Evolutionary conservation across 2,113 vertebrate species (phyloP).

Genomic region (Pterophyllum scalare): DNA sequence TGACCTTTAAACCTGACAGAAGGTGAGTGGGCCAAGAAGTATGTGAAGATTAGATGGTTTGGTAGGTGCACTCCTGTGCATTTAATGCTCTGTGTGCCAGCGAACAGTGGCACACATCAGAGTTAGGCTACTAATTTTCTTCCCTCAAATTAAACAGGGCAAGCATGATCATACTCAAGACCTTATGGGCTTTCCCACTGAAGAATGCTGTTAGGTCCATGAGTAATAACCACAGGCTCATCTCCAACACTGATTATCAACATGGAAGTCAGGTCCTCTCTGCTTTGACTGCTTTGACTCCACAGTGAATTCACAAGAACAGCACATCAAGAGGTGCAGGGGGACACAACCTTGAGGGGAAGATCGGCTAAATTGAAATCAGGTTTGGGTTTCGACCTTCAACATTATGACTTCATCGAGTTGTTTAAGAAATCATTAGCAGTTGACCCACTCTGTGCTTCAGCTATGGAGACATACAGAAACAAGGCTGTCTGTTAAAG

Average conservation of each 20-base stretch:
- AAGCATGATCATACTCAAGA: rapidly evolving
- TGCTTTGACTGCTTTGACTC: not conserved
- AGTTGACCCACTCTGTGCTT: not conserved
- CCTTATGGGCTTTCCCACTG: no score
- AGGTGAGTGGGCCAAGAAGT: no score
- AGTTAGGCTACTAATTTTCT: no score
- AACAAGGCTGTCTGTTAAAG: not conserved
- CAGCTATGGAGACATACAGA: rapidly evolving
- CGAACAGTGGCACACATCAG: not conserved
- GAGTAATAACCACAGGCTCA: rapidly evolving
- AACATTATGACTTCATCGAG: no score
- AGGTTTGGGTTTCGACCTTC: not conserved
- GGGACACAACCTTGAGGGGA: not conserved
- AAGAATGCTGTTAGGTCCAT: no score
- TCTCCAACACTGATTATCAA: not conserved
- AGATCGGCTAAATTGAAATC: not conserved
- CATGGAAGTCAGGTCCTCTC: not conserved
- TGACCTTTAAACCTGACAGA: not conserved
- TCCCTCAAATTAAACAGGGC: not conserved
- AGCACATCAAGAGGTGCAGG: not conserved
- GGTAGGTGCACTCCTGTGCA: not conserved
- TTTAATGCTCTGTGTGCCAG: not conserved
- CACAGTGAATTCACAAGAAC: not conserved
- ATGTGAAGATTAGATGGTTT: not conserved
- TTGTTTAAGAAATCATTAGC: not conserved